phyloP scores from a whole-genome alignment of 2,113 vertebrate genomes.

The Pardalotus punctatus region DNA sequence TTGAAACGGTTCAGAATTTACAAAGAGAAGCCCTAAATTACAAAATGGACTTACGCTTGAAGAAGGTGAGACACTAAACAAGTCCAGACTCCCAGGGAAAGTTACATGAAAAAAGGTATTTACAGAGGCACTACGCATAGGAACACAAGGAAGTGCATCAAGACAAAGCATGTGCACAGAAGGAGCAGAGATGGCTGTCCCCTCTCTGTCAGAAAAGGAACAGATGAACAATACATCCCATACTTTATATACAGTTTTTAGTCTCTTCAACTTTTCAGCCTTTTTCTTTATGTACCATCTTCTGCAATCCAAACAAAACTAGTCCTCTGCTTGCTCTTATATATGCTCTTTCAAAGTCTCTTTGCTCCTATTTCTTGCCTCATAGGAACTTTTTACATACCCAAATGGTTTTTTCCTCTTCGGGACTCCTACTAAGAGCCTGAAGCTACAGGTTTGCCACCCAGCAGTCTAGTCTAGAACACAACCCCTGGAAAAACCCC shows the following conservation, averaged over 20 bases:
- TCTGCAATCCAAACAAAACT: background rate
- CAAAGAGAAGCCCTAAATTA: background rate
- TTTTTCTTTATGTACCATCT: background rate
- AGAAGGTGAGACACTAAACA: background rate
- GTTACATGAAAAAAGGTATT: background rate
- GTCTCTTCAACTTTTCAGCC: background rate
- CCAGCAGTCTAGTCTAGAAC: background rate
- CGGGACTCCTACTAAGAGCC: background rate
- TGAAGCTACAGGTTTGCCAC: background rate
- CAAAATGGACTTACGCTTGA: background rate
- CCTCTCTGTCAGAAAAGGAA: background rate
- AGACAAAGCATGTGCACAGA: background rate
- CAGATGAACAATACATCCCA: background rate
- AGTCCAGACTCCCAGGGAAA: background rate
- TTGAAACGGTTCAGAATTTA: background rate
- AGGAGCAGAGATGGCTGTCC: background rate
- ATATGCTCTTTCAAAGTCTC: background rate
- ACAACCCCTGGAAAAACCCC: background rate
- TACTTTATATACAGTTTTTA: background rate
- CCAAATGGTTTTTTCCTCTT: background rate
- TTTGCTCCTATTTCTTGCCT: background rate
- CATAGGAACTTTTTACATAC: fast-evolving
- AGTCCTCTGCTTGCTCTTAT: background rate
- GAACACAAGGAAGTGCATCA: background rate
- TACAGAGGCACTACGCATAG: background rate